A percentile compares a stretch with the other conserved stretches of the same genome.
These are phyloP conservation scores for Thomomys bottae DNA, from an alignment of 2,113 vertebrate species.

Conservation along the genomic window DNA sequence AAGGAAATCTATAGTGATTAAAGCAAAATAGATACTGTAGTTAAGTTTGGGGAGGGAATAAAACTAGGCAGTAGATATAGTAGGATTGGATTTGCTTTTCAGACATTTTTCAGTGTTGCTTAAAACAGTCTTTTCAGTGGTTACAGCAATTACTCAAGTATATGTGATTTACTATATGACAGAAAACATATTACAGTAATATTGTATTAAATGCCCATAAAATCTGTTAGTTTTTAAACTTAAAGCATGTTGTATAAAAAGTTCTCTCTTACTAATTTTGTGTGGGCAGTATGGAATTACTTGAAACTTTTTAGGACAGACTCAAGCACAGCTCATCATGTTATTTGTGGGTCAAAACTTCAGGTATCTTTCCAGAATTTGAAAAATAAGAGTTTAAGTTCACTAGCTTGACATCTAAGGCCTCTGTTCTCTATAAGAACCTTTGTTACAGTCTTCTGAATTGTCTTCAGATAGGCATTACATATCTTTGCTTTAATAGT, in stretches of 20 bases:
- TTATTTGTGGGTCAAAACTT: constrained; percentile 40
- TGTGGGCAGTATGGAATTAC: background rate
- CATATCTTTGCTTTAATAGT: background rate
- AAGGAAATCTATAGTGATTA: constrained; percentile 50
- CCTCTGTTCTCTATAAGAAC: background rate
- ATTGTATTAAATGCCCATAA: constrained; percentile 41
- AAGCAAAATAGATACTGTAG: constrained; percentile 56
- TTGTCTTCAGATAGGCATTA: background rate
- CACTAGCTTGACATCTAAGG: constrained; percentile 20
- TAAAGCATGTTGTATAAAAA: background rate
- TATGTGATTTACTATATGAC: constrained; percentile 1
- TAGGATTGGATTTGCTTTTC: constrained; percentile 3
- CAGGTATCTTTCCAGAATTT: constrained; percentile 30
- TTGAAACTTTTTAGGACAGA: constrained; percentile 49
- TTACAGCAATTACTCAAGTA: background rate
- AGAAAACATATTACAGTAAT: constrained; percentile 24
- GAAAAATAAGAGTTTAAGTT: constrained; percentile 23
- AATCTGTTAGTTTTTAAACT: constrained; percentile 34
- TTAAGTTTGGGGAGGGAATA: background rate
- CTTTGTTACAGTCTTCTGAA: background rate
- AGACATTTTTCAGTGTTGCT: constrained; percentile 23
- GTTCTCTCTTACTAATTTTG: background rate
- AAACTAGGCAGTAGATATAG: background rate
- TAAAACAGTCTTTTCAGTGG: background rate
- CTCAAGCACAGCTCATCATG: background rate